Base-by-base conservation (phyloP, 1,140 invertebrate species). In the Pseudomyrmex cubaensis region DNA sequence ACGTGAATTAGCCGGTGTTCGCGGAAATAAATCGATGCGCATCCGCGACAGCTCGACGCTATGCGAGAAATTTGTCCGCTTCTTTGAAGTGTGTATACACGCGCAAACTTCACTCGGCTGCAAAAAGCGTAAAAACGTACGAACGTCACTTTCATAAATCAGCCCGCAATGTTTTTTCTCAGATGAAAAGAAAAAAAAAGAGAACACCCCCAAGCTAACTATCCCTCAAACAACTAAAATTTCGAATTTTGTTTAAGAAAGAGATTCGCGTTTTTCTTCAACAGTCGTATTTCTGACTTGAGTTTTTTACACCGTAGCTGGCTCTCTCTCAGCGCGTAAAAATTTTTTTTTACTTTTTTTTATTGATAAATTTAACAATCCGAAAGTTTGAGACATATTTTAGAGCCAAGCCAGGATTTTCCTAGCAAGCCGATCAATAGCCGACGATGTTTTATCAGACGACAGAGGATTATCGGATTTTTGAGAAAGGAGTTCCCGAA, bases 401-500 rank as follows among this genome's bases (percentile, higher is more conserved):
- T 1, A 20, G 52, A 44, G 9, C n/a, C 78, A 20, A 10, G 10
- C 56, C n/a, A 62, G 57, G 78, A 82, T 74, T 13, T 46, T 20
- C 44, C 22, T 54, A 12, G 46, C 70, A 0, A 74, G 44, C 20
- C 57, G 59, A 56, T 64, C 82, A 62, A 77, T 77, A 25, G 17
- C 1, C 22, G 48, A 66, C 48, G 59, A 63, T 82, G 25, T 63
- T 82, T 75, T 35, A 80, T 70, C 54, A 67, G 44, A 12, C 8
- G 67, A 54, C 48, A 13, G 10, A 12, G 85, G 72, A 87, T 78
- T 87, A 87, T 84, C 46, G 74, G 50, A 75, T 80, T 73, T 69
- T 70, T 17, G 15, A 80, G 69, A 44, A 56, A 78, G 59, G 12
- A 75, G 61, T 76, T 54, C 73, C 35, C 59, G 50, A 82, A 73